Evolutionary conservation across 2,888 invertebrate species (phyloP), one percentile per base, ranked within the genome.

Genomic region (Tillus elongatus): DNA sequence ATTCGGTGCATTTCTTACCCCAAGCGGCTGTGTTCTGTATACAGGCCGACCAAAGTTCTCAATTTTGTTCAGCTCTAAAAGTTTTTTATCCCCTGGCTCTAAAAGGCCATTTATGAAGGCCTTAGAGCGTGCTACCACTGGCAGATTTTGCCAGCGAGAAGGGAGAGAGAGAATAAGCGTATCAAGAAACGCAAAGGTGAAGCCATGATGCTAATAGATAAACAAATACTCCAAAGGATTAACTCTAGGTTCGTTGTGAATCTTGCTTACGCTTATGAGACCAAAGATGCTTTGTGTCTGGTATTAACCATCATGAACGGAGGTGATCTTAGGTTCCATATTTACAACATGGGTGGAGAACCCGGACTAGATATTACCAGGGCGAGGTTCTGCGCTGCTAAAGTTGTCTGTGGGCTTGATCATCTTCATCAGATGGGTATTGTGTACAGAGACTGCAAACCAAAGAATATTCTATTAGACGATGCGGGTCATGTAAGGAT

Each of bases 71-170:
- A n/a, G n/a, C n/a, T n/a, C n/a, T n/a, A n/a, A n/a, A n/a, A n/a
- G n/a, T n/a, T n/a, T n/a, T n/a, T n/a, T n/a, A n/a, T n/a, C n/a
- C n/a, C n/a, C n/a, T n/a, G n/a, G n/a, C n/a, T n/a, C n/a, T n/a
- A n/a, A n/a, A n/a, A n/a, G n/a, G n/a, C n/a, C n/a, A n/a, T n/a
- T n/a, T n/a, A n/a, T n/a, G n/a, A n/a, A n/a, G 14, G 15, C 33
- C 13, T 63, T 63, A 1, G 70, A 87, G 79, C 90, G 91, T 34
- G 79, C 97, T 52, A 93, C 97, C 10, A 97, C 97, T 10, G 98
- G 98, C 30, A 98, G 98, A 70, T 97, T 98, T 97, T 98, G 98
- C 70, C n/a, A n/a, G 98, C 98, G 1, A 95, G 98, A 71, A 98
- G 98, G 71, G 98, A 98, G 63, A 67, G 98, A 52, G 97, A 98